Base-by-base conservation (phyloP, 2,797 vertebrate species). In the Rhyacichthys aspro region DNA sequence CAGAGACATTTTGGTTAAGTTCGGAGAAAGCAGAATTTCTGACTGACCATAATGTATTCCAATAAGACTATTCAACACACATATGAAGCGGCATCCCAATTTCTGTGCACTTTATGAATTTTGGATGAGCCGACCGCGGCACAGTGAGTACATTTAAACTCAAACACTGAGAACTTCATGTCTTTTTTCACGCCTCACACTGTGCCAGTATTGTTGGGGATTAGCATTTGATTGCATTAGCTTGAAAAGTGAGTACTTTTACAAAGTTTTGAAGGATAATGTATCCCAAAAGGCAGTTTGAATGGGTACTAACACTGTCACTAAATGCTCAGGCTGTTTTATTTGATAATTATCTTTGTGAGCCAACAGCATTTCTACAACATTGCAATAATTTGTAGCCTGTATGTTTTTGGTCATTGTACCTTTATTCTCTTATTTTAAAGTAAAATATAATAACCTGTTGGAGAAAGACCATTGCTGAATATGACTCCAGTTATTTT, bases 61-160 rank as follows among this genome's bases (percentile, higher is more conserved):
- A 12, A 53, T 38, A 14, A 11, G 1, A 6, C 11, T 6, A 12
- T 39, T 34, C 14, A 12, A 37, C 16, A 17, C 34, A 19, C 18
- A 42, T 42, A 15, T 9, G 28, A 33, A 23, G 8, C 9, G 11
- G 9, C 7, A 23, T 43, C 11, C 16, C 10, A 11, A 6, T 49
- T 32, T 12, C 37, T 38, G 7, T 8, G 15, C 5, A 59, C 37
- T 44, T 37, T n/a, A n/a, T n/a, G n/a, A n/a, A n/a, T n/a, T n/a
- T 58, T 58, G 60, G 56, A 49, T 5, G 8, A 18, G 56, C 56
- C 58, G 62, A 46, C 59, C 28, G 57, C 47, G 37, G 62, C 65
- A 66, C 38, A 70, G 33, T 41, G 8, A 48, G n/a, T 55, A 55
- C 56, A 39, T 47, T 23, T 37, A 56, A 23, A 57, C 52, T 36